Conservation (phyloP, 1,140 invertebrate genomes). For the Sesamia nonagrioides region DNA sequence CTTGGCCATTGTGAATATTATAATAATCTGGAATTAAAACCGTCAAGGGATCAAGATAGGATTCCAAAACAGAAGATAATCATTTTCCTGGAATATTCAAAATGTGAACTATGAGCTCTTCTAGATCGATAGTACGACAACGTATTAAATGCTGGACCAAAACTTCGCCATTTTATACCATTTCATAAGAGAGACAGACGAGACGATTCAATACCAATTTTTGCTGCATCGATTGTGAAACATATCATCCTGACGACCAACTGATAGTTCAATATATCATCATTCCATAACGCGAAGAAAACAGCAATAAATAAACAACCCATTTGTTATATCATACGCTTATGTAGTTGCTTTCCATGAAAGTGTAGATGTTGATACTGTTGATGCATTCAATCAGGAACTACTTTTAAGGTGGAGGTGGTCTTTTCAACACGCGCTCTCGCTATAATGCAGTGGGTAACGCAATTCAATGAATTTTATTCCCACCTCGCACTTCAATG, state of each 20-base stretch:
- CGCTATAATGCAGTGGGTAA: background rate
- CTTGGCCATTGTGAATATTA: constrained; percentile 22
- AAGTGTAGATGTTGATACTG: background rate
- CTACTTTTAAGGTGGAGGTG: constrained; percentile 5
- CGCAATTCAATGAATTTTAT: background rate
- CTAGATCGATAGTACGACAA: no score
- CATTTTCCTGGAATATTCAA: no score
- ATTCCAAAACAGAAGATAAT: no score
- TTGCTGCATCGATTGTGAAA: background rate
- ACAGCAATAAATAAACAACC: background rate
- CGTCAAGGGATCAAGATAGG: background rate
- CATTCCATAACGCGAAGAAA: background rate
- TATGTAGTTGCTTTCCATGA: background rate
- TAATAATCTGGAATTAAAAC: background rate
- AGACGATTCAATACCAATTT: background rate
- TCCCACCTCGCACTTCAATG: no score
- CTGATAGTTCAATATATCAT: background rate
- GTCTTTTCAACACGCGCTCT: background rate
- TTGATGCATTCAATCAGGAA: constrained; percentile 10
- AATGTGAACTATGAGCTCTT: no score
- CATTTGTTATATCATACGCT: background rate
- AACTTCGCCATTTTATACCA: no score
- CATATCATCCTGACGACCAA: background rate
- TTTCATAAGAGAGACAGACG: no score
- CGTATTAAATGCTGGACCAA: no score